Base-by-base conservation (phyloP, 2,888 invertebrate species). In the Meteorus colon region DNA sequence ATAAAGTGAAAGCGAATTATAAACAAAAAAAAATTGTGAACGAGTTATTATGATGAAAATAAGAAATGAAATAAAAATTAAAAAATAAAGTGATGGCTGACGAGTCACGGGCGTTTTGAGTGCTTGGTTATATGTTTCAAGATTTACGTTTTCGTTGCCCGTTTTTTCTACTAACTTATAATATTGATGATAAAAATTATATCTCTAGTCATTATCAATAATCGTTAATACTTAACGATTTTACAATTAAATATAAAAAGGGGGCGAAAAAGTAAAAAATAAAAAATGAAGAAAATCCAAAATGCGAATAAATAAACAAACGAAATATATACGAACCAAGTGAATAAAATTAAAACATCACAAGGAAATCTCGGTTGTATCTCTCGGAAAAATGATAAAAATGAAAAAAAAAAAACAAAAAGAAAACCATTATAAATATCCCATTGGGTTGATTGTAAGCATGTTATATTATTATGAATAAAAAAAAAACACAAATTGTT, bases 61-160 rank as follows among this genome's bases (percentile, higher is more conserved):
- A 68, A 51, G 59, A 68, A 69, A 74, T 75, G 63, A 77, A 78
- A 79, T 29, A 51, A 73, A 48, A 24, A 67, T 48, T 73, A n/a
- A 62, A 73, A 45, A 72, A 74, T 45, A 72, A 72, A 70, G 78
- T 73, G 73, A 70, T 73, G 55, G 55, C 55, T 55, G 55, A 55
- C 68, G 48, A 74, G 74, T 76, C 74, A 76, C 77, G 75, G 68
- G 73, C 72, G 67, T 65, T 76, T 79, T 76, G 77, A 65, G 72
- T 72, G 67, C 77, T 79, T 78, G 77, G 75, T 76, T 75, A 72
- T 77, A 76, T 71, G 78, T 78, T 80, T 80, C 77, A 74, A 79
- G 75, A 80, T 78, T 79, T 79, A 81, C 77, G 62, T 45, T 75
- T 75, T 75, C 29, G 68, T 74, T 68, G 68, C 60, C 63, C 62